phyloP scores from a whole-genome alignment of 2,113 vertebrate species.

The Cyanistes caeruleus region DNA sequence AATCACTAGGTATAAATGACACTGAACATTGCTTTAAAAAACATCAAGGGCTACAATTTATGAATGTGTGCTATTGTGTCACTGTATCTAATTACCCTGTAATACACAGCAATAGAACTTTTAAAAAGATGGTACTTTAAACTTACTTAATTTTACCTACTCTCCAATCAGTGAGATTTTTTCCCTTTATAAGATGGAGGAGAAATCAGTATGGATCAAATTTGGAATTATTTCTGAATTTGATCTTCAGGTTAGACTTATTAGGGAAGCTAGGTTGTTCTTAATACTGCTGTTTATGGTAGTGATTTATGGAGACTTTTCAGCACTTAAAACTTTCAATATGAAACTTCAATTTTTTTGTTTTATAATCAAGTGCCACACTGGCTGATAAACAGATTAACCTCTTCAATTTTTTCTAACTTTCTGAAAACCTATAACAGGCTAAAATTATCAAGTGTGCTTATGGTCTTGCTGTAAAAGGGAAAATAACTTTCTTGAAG shows the following conservation, averaged over 20 bases:
- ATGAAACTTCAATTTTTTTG: not conserved
- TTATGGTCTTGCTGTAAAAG: not conserved
- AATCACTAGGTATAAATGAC: not conserved
- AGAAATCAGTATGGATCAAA: not conserved
- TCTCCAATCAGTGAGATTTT: not conserved
- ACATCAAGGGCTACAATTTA: conserved; percentile 30
- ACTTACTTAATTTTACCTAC: not conserved
- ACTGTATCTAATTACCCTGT: not conserved
- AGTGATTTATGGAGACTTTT: not conserved
- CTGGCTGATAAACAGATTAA: not conserved
- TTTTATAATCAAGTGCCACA: not conserved
- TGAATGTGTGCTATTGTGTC: not conserved
- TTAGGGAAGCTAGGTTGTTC: not conserved
- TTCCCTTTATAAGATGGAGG: not conserved
- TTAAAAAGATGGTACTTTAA: not conserved
- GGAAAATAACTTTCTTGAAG: not conserved
- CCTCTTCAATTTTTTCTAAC: not conserved
- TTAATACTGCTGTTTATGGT: not conserved
- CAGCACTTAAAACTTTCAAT: not conserved
- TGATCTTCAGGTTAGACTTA: not conserved
- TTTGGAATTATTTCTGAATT: not conserved
- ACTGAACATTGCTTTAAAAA: conserved; percentile 2
- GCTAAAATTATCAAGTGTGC: not conserved
- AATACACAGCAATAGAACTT: conserved; percentile 1
- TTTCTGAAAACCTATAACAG: not conserved